Conservation (phyloP, 2,797 vertebrate species). For the Loris lydekkerianus region DNA sequence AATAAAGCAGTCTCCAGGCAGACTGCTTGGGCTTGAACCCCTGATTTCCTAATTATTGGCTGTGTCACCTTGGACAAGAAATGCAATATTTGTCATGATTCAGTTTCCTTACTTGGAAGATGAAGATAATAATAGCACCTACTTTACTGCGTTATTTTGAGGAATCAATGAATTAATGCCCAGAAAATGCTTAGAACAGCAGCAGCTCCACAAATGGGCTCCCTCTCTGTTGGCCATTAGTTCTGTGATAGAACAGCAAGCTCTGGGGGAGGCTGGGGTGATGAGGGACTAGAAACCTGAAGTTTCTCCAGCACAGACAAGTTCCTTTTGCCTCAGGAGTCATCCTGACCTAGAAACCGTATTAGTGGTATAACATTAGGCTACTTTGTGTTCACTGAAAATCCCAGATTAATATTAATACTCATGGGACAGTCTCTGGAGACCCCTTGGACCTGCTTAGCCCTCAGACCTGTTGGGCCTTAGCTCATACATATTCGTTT, state of each 20-base stretch:
- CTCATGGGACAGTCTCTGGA: slow-evolving; percentile 35
- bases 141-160: slow-evolving; percentile 53
- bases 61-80: slow-evolving; percentile 33
- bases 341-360: slow-evolving; percentile 81
- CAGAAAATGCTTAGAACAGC: slow-evolving; percentile 72
- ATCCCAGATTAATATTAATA: slow-evolving; percentile 64
- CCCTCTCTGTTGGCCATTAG: slow-evolving; percentile 12
- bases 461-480: background rate
- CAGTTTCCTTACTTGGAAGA: background rate
- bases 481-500: slow-evolving; percentile 39
- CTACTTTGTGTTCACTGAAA: slow-evolving; percentile 68
- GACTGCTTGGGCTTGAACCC: background rate
- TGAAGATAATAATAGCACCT: slow-evolving; percentile 26
- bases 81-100: slow-evolving; percentile 1
- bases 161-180: slow-evolving; percentile 65
- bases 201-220: slow-evolving; percentile 41
- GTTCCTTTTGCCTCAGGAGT: slow-evolving; percentile 75
- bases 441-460: slow-evolving; percentile 20
- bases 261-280: background rate
- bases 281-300: slow-evolving; percentile 26
- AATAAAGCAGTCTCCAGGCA: background rate
- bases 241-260: slow-evolving; percentile 48
- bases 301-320: slow-evolving; percentile 61
- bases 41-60: background rate
- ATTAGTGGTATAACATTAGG: slow-evolving; percentile 53